Percentiles rank a stretch among this genome's conserved stretches.
These are phyloP conservation scores for Nannoperca obscura DNA, from an alignment of 2,797 vertebrate genomes.

Conservation along the genomic window DNA sequence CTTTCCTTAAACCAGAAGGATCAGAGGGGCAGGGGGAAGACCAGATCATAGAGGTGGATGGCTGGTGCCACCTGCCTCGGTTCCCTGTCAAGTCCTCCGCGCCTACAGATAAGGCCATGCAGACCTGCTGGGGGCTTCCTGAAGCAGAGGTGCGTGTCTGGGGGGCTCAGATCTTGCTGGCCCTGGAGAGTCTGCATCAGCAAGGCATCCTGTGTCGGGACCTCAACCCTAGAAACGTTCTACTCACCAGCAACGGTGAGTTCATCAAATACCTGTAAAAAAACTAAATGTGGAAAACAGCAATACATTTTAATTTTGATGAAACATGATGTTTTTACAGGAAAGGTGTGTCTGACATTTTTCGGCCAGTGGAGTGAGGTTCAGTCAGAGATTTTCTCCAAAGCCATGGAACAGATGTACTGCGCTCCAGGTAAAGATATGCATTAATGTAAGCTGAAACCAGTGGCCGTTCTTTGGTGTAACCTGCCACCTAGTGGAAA, in stretches of 20 bases:
- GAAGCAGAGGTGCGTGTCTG: slow-evolving; percentile 91
- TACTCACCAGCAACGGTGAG: slow-evolving; percentile 92
- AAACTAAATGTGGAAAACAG: background rate
- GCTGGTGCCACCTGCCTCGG: slow-evolving; percentile 75
- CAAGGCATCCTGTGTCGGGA: slow-evolving; percentile 95
- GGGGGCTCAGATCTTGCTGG: slow-evolving; percentile 94
- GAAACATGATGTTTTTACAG: slow-evolving; percentile 77
- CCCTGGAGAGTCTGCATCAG: slow-evolving; percentile 94
- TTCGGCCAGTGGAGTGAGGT: slow-evolving; percentile 99
- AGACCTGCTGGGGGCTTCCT: slow-evolving; percentile 84
- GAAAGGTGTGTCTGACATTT: slow-evolving; percentile 93
- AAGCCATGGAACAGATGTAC: slow-evolving; percentile 91
- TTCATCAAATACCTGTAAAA: slow-evolving; percentile 2
- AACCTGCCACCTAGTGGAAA: slow-evolving; percentile 72
- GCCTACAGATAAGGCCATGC: slow-evolving; percentile 48
- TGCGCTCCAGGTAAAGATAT: slow-evolving; percentile 91
- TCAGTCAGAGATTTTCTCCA: slow-evolving; percentile 88
- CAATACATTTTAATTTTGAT: slow-evolving; percentile 11
- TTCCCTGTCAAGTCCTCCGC: slow-evolving; percentile 55
- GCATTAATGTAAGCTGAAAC: background rate
- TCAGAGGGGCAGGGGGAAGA: slow-evolving; percentile 64
- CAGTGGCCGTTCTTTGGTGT: slow-evolving; percentile 17
- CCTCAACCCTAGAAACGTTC: slow-evolving; percentile 94
- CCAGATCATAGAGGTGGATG: slow-evolving; percentile 84
- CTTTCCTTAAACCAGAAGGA: slow-evolving; percentile 49